These are phyloP conservation scores for Apostichopus californicus DNA, from an alignment of 35 echinoderm and acorn worm genomes.

Conservation along the genomic window DNA sequence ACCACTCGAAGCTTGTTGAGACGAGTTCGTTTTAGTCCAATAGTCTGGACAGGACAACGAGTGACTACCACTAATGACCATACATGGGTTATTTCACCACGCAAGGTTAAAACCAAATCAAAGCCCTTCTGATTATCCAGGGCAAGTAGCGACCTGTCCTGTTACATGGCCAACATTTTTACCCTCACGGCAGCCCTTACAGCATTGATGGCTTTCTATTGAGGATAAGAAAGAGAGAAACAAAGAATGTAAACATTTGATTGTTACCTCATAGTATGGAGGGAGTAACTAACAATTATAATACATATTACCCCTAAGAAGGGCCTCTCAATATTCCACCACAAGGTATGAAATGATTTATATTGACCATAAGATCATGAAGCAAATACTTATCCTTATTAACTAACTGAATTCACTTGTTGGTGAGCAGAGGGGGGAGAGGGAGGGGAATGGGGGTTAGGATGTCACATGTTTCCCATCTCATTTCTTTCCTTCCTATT, in stretches of 20 bases:
- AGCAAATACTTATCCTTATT: no score
- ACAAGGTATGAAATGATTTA: no score
- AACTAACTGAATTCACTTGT: no score
- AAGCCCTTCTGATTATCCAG: neutral
- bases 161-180: slow-evolving; percentile 38
- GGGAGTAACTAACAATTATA: no score
- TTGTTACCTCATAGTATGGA: no score
- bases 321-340: no score
- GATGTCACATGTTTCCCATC: no score
- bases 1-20: slow-evolving; percentile 21
- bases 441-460: no score
- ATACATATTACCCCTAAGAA: no score
- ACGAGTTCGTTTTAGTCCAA: slow-evolving; percentile 24
- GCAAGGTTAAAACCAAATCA: slow-evolving; percentile 28
- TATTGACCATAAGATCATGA: no score
- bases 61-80: slow-evolving; percentile 45
- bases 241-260: neutral
- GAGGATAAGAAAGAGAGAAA: neutral
- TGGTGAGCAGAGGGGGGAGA: no score
- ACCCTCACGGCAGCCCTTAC: slow-evolving; percentile 47
- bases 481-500: no score
- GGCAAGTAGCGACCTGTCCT: neutral
- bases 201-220: slow-evolving; percentile 54
- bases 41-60: slow-evolving; percentile 23
- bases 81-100: slow-evolving; percentile 43